Evolutionary conservation across 1,140 invertebrate species (phyloP), one percentile per base, ranked within the genome.

Genomic region (Macrosteles quadrilineatus): DNA sequence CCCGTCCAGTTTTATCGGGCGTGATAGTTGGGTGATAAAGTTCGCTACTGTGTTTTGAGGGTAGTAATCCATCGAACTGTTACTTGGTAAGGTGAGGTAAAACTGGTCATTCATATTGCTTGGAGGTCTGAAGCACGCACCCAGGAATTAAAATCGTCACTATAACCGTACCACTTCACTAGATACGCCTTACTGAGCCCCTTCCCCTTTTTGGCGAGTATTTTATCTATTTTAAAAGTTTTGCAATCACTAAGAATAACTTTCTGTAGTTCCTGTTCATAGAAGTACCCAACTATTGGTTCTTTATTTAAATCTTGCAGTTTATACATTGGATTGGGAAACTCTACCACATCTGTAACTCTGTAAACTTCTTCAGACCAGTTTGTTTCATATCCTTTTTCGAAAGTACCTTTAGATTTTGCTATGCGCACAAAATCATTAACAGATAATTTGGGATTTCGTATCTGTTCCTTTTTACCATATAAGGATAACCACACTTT

Each of bases 191-290:
- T n/a, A 6, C 6, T 50, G 6, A 9, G 4, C 3, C 47, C 47
- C 3, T 6, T 11, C 17, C 47, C 47, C n/a, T 50, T 50, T 6
- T 4, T 19, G 6, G 6, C 47, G 4, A 50, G 47, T 50, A 50
- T 50, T 50, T 50, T 50, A 6, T 50, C 47, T 6, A 50, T 50
- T 50, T 50, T 50, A 23, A 9, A 50, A 11, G n/a, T 50, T n/a
- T 50, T 50, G 6, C n/a, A 4, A 11, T 19, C n/a, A 11, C 3
- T 6, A 19, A 23, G 3, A 6, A 19, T n/a, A 9, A 50, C 47
- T 50, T 50, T 50, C n/a, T 50, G 47, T 50, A 50, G 17, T n/a
- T 50, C 47, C 6, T 50, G 21, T 19, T 50, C 47, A n/a, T 50
- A 50, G n/a, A 50, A 50, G 3, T 3, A 11, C 6, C 47, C 47